These are phyloP conservation scores for Hippopotamyrus pictus DNA, from an alignment of 2,797 vertebrate genomes.

Conservation along the genomic window DNA sequence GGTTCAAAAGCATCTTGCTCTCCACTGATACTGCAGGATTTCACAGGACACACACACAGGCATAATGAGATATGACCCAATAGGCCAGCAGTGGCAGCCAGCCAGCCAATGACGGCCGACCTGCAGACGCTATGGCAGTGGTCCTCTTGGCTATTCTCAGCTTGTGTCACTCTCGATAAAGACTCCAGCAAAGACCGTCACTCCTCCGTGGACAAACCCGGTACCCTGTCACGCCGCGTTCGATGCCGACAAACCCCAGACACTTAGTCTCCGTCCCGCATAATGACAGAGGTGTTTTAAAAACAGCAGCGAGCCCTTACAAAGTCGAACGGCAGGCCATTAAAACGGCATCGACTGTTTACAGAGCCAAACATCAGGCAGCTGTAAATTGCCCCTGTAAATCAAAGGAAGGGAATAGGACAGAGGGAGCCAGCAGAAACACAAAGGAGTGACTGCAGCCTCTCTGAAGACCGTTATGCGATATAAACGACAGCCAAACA, in stretches of 20 bases:
- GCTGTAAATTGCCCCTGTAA: slow-evolving; percentile 13
- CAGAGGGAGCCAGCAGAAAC: neutral
- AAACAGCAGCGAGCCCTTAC: neutral
- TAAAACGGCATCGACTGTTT: slow-evolving; percentile 10
- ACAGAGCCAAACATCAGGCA: slow-evolving; percentile 4
- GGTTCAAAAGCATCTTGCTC: neutral
- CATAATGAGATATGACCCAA: neutral
- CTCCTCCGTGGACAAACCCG: neutral
- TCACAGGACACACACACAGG: neutral
- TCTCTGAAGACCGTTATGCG: neutral
- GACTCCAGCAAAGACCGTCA: neutral
- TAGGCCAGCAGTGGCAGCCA: neutral
- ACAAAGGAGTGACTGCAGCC: neutral
- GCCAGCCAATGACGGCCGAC: neutral
- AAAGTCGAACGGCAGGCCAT: neutral
- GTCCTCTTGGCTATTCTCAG: neutral
- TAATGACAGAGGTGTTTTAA: slow-evolving; percentile 12
- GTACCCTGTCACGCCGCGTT: neutral
- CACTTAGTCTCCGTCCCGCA: neutral
- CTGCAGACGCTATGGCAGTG: neutral
- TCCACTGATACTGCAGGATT: neutral
- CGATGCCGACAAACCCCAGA: neutral
- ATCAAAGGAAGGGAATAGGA: slow-evolving; percentile 5
- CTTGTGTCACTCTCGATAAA: neutral
- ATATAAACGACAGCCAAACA: neutral